These are phyloP conservation scores for Noturus placidus DNA, from an alignment of 2,113 vertebrate species.

Conservation along the genomic window DNA sequence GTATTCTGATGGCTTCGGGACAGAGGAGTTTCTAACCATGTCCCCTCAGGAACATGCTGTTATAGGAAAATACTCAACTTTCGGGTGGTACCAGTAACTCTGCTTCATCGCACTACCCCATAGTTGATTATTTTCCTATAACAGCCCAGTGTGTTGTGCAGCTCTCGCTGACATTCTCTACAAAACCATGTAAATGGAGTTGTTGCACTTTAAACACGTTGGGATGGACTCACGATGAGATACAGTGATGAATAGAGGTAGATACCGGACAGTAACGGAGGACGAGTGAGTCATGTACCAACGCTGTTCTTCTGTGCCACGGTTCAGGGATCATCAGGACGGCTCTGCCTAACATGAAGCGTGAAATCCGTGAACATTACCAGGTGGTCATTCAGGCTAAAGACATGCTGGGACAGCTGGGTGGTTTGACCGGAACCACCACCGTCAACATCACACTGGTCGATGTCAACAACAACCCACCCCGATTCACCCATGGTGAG, in stretches of 20 bases:
- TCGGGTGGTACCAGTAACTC: neutral
- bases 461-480: conserved; percentile 93
- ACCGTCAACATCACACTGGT: conserved; percentile 89
- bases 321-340: conserved; percentile 88
- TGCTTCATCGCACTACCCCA: neutral
- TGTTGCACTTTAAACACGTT: neutral
- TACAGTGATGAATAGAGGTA: neutral
- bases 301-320: neutral
- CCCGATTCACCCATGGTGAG: conserved; percentile 90
- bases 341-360: conserved; percentile 91
- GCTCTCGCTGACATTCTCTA: neutral
- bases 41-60: too few species aligned
- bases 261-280: neutral
- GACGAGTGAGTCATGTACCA: neutral
- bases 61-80: neutral
- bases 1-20: too few species aligned
- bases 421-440: conserved; percentile 90
- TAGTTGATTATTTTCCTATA: neutral
- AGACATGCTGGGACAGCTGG: conserved; percentile 98
- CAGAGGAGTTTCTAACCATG: neutral
- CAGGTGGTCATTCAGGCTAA: conserved; percentile 97
- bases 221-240: neutral
- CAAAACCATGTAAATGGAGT: too few species aligned
- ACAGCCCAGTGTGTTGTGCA: neutral
- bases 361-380: conserved; percentile 89